These are phyloP conservation scores for Luscinia megarhynchos DNA, from an alignment of 2,797 vertebrate genomes.

Conservation along the genomic window DNA sequence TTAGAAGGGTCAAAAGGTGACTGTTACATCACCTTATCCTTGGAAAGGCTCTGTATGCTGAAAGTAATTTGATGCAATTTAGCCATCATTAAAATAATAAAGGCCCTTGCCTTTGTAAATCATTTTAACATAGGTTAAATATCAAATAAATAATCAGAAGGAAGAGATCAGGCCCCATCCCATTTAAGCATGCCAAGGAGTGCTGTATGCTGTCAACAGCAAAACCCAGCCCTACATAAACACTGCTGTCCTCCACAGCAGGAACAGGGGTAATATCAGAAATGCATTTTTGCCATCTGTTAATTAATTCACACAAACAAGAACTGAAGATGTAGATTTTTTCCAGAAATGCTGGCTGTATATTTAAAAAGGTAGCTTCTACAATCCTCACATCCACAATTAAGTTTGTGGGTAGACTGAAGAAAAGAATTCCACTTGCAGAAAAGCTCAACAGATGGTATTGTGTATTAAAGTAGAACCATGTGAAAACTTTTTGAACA, in stretches of 20 bases:
- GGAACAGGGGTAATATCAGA: background rate
- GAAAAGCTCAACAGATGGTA: conserved; percentile 74
- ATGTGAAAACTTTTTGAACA: conserved; percentile 74
- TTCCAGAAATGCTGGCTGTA: conserved; percentile 60
- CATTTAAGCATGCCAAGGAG: background rate
- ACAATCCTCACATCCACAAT: conserved; percentile 74
- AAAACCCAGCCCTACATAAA: background rate
- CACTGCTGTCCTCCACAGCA: conserved; percentile 9
- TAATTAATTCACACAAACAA: conserved; percentile 72
- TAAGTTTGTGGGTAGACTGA: conserved; percentile 36
- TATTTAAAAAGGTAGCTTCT: conserved; percentile 75
- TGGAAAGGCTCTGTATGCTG: background rate
- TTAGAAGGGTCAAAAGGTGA: background rate
- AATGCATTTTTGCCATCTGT: conserved; percentile 69
- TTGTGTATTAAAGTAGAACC: conserved; percentile 62
- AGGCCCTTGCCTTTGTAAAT: background rate
- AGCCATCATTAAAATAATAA: background rate
- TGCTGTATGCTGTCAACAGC: background rate
- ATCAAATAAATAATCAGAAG: conserved; percentile 12
- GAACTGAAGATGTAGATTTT: conserved; percentile 20
- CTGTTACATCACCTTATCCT: fast-evolving
- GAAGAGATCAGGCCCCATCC: background rate
- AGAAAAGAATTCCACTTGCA: conserved; percentile 75
- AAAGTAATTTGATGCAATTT: background rate
- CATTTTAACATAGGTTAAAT: background rate